Conservation (phyloP, 2,113 vertebrate species). For the Poeciliopsis occidentalis region DNA sequence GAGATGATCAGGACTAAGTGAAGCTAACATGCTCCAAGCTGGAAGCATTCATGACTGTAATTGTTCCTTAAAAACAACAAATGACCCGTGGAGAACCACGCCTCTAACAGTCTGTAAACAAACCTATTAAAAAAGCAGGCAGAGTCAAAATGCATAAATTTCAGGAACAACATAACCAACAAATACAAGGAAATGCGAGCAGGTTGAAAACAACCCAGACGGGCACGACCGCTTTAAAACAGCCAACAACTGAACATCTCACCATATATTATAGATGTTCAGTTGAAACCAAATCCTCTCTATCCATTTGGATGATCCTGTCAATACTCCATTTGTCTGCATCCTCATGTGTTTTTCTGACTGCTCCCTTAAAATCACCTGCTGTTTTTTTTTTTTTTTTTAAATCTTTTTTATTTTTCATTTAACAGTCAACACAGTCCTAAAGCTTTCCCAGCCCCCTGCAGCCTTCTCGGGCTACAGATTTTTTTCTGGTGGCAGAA, state of each 20-base stretch:
- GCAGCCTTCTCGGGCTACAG: background rate
- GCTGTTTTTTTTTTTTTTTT: no score
- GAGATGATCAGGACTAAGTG: background rate
- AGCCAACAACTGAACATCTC: background rate
- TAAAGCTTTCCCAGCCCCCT: background rate
- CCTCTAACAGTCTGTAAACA: background rate
- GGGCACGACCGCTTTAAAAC: background rate
- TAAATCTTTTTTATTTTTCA: no score
- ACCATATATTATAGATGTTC: background rate
- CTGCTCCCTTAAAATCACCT: background rate
- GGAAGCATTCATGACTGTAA: background rate
- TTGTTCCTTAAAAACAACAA: background rate
- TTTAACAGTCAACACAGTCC: no score
- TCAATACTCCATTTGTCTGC: background rate
- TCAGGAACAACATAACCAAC: background rate
- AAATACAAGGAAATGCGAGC: background rate
- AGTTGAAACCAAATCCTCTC: background rate
- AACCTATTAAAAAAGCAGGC: background rate
- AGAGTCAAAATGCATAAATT: background rate
- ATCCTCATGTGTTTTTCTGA: background rate
- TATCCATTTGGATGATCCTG: background rate
- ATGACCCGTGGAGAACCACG: background rate
- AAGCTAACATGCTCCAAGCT: background rate
- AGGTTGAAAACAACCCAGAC: background rate
- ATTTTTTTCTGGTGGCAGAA: background rate